phyloP scores from a whole-genome alignment of 2,888 invertebrate species.

The Fragum sueziense region DNA sequence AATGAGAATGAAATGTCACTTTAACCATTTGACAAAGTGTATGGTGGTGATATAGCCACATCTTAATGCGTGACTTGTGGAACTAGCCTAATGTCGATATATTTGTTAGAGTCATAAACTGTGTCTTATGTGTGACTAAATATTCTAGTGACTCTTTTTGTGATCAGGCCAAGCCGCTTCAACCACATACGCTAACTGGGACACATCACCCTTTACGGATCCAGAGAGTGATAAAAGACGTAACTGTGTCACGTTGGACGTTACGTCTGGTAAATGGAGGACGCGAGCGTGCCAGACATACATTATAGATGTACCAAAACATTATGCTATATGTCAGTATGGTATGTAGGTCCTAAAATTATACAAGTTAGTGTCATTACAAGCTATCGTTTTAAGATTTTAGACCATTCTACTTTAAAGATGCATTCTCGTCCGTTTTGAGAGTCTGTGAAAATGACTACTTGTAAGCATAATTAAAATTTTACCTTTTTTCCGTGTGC shows the following conservation, averaged over 20 bases:
- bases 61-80: background rate
- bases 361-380: too few species aligned
- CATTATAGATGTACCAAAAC: background rate
- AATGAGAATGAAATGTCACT: too few species aligned
- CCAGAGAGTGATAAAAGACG: background rate
- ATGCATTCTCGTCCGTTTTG: too few species aligned
- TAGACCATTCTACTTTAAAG: too few species aligned
- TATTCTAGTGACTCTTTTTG: background rate
- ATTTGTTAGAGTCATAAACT: background rate
- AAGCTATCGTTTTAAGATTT: too few species aligned
- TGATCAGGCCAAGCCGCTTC: background rate
- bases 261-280: background rate
- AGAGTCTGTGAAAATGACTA: too few species aligned
- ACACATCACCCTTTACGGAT: background rate
- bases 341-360: too few species aligned
- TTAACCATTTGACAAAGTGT: background rate
- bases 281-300: background rate
- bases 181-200: background rate
- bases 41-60: background rate
- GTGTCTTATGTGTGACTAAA: background rate
- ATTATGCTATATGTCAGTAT: slow-evolving; percentile 6
- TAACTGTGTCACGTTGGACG: background rate
- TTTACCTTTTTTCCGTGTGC: too few species aligned
- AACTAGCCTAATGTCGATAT: background rate
- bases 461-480: too few species aligned